Base-by-base conservation (phyloP, 1,140 invertebrate genomes). In the Drosophila asahinai region DNA sequence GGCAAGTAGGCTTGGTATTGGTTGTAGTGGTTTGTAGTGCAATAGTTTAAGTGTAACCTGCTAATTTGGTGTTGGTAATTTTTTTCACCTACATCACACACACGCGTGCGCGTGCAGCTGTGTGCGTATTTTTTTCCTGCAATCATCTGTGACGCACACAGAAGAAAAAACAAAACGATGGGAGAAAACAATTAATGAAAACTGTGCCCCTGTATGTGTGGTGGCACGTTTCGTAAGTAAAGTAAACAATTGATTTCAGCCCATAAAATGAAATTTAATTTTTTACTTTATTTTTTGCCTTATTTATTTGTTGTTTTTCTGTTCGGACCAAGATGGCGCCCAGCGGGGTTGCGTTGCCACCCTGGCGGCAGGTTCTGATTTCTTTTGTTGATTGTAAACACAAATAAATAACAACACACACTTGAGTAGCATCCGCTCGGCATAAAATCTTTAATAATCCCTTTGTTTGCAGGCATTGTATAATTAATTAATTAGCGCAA, bases 201-300 rank as follows among this genome's bases (percentile, higher is more conserved):
- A 33, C 30, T 33, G n/a, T 49, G 70, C 27, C 47, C 43, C 12
- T 38, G 47, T 57, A 11, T 42, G 22, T 33, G 22, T 27, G 33
- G 15, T 47, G 42, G 62, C 43, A 52, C 38, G 6, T 40, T 73
- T 81, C 47, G 82, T 86, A 84, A 80, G 87, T 91, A 79, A 91
- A 91, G 87, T 83, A 91, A 91, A 70, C 58, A 76, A 83, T 81
- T 73, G 17, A 79, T 91, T 91, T 91, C 77, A 79, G 25, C 15
- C 17, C 74, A 84, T 55, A 64, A 48, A 78, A 38, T 82, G 80
- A 86, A 91, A 83, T 86, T 68, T 47, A 48, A 83, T 91, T 91
- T 83, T 91, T 84, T 84, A 87, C 83, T 84, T 87, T 91, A 84
- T 80, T 81, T 68, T 68, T 90, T 57, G 63, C 61, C 43, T 67